These are phyloP conservation scores for Plestiodon gilberti DNA, from an alignment of 2,113 vertebrate genomes.

Conservation along the genomic window DNA sequence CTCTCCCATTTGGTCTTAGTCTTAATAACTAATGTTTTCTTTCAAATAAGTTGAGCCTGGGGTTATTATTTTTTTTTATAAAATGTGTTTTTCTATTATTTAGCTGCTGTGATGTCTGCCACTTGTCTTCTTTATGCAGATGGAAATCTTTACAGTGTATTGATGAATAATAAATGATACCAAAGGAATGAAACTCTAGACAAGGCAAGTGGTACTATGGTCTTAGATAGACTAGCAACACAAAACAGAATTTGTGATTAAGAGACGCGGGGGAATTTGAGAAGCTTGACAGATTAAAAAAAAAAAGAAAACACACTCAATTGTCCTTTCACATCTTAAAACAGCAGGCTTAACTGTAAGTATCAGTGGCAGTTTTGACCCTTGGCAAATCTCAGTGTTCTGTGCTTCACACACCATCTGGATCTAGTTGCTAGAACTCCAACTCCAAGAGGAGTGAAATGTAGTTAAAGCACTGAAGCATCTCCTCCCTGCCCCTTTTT, in stretches of 20 bases:
- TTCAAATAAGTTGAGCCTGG: too few relatives aligned
- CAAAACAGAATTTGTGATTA: neutral
- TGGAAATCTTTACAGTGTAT: neutral
- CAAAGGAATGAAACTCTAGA: neutral
- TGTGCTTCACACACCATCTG: neutral
- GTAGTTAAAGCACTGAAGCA: neutral
- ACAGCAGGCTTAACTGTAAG: neutral
- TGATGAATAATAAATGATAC: neutral
- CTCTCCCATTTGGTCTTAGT: too few relatives aligned
- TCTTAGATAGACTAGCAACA: slow-evolving; percentile 3
- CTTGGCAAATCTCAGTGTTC: neutral
- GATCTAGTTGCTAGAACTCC: neutral
- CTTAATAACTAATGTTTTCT: too few relatives aligned
- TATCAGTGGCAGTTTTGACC: neutral
- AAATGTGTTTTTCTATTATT: neutral
- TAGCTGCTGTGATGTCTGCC: neutral
- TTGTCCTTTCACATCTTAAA: neutral
- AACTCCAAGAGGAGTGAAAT: neutral
- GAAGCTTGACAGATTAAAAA: neutral
- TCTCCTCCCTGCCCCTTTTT: neutral
- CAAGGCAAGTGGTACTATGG: neutral
- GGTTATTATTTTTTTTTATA: neutral
- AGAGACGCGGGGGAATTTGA: neutral
- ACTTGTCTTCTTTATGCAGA: neutral
- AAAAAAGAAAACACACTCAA: neutral